phyloP scores from a whole-genome alignment of 2,113 vertebrate genomes.

The Pseudolaguvia tuberculata region DNA sequence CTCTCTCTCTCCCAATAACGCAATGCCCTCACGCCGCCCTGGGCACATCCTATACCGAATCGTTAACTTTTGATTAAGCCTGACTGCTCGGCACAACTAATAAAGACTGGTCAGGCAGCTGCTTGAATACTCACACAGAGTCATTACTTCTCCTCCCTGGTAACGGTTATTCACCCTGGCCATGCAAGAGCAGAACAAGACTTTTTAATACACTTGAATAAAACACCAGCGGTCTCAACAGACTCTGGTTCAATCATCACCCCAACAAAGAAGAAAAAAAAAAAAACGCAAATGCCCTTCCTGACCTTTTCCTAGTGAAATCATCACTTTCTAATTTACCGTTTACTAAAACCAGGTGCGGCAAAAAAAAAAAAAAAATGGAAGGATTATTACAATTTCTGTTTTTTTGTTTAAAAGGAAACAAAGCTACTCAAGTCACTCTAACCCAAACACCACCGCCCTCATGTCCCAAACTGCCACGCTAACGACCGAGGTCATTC shows the following conservation, averaged over 20 bases:
- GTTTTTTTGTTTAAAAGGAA: conserved; percentile 10
- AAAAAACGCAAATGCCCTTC: too few species aligned
- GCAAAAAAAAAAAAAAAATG: background rate
- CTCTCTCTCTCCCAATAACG: conserved; percentile 41
- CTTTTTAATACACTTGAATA: conserved; percentile 16
- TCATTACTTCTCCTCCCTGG: conserved; percentile 32
- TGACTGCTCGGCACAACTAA: conserved; percentile 37
- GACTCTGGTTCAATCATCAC: background rate
- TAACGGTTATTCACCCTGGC: conserved; percentile 29
- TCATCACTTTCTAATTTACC: background rate
- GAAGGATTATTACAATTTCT: background rate
- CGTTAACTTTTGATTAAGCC: conserved; percentile 50
- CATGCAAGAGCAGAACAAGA: conserved; percentile 13
- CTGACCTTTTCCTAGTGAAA: conserved; percentile 7
- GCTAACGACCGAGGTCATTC: conserved; percentile 2
- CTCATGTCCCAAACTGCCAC: background rate
- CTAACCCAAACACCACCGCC: conserved; percentile 5
- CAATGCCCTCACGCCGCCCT: conserved; percentile 31
- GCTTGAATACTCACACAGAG: conserved; percentile 40
- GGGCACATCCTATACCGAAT: conserved; percentile 45
- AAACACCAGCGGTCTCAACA: conserved; percentile 22
- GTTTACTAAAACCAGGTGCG: conserved; percentile 22
- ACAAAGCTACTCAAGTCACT: conserved; percentile 14
- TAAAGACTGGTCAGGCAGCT: conserved; percentile 32
- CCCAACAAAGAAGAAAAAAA: background rate